phyloP scores from a whole-genome alignment of 2,797 vertebrate genomes.

The Diceros bicornis region DNA sequence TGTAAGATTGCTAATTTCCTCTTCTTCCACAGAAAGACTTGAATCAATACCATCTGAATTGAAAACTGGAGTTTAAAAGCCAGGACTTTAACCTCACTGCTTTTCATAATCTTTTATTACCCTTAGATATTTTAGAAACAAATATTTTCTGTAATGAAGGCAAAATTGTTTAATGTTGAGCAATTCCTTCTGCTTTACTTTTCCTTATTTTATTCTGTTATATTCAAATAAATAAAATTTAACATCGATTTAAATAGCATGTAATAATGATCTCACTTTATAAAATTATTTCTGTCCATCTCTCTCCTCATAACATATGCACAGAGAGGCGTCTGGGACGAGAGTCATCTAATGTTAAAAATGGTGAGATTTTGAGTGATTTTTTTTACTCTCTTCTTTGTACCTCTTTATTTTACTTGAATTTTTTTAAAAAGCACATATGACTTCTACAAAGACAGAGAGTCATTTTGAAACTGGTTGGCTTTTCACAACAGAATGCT shows the following conservation, averaged over 20 bases:
- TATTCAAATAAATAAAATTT: conserved; percentile 34
- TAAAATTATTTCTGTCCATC: neutral
- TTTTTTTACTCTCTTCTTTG: neutral
- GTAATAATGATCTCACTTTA: neutral
- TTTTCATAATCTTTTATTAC: conserved; percentile 65
- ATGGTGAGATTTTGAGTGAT: neutral
- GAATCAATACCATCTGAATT: conserved; percentile 51
- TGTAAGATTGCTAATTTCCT: conserved; percentile 61
- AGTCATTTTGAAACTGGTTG: neutral
- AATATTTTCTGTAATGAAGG: conserved; percentile 5
- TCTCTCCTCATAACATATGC: neutral
- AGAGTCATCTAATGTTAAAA: neutral
- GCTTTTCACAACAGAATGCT: neutral
- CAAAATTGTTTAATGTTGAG: conserved; percentile 37
- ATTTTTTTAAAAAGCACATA: neutral
- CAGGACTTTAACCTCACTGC: conserved; percentile 55
- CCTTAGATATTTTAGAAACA: conserved; percentile 50
- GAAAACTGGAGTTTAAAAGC: conserved; percentile 69
- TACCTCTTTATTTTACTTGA: conserved; percentile 47
- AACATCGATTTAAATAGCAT: neutral
- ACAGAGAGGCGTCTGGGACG: neutral
- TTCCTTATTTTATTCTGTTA: conserved; percentile 32
- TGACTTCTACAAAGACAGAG: conserved; percentile 48
- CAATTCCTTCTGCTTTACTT: neutral
- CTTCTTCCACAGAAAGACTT: conserved; percentile 45